phyloP scores from a whole-genome alignment of 2,888 invertebrate genomes.

The Allophyes oxyacanthae region DNA sequence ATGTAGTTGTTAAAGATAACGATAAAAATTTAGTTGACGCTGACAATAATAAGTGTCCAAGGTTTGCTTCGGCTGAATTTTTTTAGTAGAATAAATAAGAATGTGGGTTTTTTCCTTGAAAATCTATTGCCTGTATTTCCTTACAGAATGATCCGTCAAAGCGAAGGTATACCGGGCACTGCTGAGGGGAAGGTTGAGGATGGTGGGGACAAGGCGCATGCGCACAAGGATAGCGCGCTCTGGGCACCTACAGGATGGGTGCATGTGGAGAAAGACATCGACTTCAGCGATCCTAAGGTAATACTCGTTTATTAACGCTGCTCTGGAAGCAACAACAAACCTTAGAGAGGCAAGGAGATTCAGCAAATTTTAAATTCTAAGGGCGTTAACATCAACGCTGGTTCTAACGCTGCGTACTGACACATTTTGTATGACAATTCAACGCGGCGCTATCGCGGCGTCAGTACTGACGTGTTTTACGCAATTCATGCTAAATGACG shows the following conservation, averaged over 20 bases:
- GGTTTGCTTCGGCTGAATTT: background rate
- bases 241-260: slow-evolving; percentile 94
- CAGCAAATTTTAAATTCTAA: too few relatives aligned
- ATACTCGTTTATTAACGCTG: background rate
- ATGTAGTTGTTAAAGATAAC: slow-evolving; percentile 11
- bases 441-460: too few relatives aligned
- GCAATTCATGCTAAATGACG: too few relatives aligned
- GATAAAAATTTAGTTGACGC: slow-evolving; percentile 17
- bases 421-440: too few relatives aligned
- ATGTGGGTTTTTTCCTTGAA: too few relatives aligned
- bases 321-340: too few relatives aligned
- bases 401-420: too few relatives aligned
- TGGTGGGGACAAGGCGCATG: slow-evolving; percentile 54
- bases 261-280: slow-evolving; percentile 93
- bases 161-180: slow-evolving; percentile 68
- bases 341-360: too few relatives aligned
- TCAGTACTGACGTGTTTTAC: too few relatives aligned
- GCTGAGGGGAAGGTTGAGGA: slow-evolving; percentile 64
- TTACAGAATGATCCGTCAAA: slow-evolving; percentile 85
- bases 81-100: too few relatives aligned
- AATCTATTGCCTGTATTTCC: background rate
- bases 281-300: slow-evolving; percentile 94
- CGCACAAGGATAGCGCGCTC: slow-evolving; percentile 90
- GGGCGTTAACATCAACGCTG: too few relatives aligned
- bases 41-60: slow-evolving; percentile 14